Percentiles rank a stretch among this genome's conserved stretches.
These are phyloP conservation scores for Drosophila leonis DNA, from an alignment of 2,888 invertebrate genomes.

Conservation along the genomic window DNA sequence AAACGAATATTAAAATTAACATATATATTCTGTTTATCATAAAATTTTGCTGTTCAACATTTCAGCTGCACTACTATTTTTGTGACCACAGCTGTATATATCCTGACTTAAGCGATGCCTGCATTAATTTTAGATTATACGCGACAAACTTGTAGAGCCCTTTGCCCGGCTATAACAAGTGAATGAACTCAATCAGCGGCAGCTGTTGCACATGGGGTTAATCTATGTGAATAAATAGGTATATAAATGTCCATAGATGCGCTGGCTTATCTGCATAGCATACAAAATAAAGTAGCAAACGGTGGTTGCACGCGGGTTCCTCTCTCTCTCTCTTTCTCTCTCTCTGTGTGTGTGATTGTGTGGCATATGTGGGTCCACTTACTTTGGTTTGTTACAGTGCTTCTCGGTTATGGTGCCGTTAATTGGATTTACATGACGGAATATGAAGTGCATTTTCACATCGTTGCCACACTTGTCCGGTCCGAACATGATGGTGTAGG, in stretches of 20 bases:
- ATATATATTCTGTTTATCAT: too few species aligned
- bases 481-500: conserved; percentile 99
- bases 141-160: not conserved
- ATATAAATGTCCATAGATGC: conserved; percentile 27
- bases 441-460: conserved; percentile 96
- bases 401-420: conserved; percentile 97
- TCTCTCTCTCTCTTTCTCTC: not conserved
- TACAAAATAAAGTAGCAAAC: conserved; percentile 15
- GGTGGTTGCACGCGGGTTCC: conserved; percentile 9
- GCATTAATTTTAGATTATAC: not conserved
- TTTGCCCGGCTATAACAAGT: conserved; percentile 28
- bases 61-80: too few species aligned
- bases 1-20: too few species aligned
- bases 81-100: too few species aligned
- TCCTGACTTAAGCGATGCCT: not conserved
- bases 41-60: too few species aligned
- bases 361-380: conserved; percentile 65
- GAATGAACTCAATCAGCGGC: conserved; percentile 40
- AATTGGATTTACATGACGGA: conserved; percentile 96
- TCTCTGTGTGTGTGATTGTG: not conserved
- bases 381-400: conserved; percentile 96
- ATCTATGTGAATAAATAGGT: conserved; percentile 36
- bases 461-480: conserved; percentile 99
- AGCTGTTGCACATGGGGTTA: conserved; percentile 43
- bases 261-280: conserved; percentile 29